Percentiles rank a stretch among this genome's conserved stretches.
Conservation (phyloP, 2,113 vertebrate genomes). For the Odocoileus virginianus region DNA sequence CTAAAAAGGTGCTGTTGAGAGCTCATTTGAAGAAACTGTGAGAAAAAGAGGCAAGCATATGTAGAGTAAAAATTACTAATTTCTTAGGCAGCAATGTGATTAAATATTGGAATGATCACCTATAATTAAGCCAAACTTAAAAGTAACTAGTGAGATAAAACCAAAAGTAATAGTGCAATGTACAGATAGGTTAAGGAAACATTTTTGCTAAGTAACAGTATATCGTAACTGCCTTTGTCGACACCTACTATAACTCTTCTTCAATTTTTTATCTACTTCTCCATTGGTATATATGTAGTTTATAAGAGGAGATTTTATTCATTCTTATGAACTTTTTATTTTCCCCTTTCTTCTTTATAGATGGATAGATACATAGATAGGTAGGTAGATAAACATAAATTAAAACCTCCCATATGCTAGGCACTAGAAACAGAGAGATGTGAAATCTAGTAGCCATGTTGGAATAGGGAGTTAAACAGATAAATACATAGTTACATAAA, state of each 20-base stretch:
- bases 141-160: not conserved
- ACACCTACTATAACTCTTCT: not conserved
- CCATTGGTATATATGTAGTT: not conserved
- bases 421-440: not conserved
- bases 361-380: not conserved
- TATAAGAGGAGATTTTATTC: not conserved
- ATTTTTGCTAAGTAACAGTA: not conserved
- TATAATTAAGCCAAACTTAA: not conserved
- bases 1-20: not conserved
- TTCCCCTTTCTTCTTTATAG: not conserved
- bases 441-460: not conserved
- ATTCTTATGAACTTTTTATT: not conserved
- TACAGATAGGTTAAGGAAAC: not conserved
- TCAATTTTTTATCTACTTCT: not conserved
- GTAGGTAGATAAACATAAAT: not conserved
- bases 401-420: not conserved
- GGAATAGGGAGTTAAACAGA: not conserved
- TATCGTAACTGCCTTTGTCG: not conserved
- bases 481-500: not conserved
- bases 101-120: not conserved
- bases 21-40: not conserved
- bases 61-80: not conserved
- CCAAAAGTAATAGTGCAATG: not conserved
- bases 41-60: not conserved
- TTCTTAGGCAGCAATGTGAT: not conserved